These are phyloP conservation scores for Ptilodon capucinus DNA, from an alignment of 2,888 invertebrate species.

Conservation along the genomic window DNA sequence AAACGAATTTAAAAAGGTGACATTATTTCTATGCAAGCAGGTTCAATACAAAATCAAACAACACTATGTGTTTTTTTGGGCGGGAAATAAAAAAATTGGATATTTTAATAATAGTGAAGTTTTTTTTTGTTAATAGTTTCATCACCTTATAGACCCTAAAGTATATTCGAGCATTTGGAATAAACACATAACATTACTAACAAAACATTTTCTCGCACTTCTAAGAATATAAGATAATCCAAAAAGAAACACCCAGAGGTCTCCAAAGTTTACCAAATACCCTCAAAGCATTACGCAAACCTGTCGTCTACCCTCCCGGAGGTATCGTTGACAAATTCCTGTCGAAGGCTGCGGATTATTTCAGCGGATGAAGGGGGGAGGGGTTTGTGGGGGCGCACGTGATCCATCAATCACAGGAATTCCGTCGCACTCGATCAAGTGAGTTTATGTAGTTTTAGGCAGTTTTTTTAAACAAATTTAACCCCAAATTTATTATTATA, in stretches of 20 bases:
- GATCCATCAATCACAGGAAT: constrained; percentile 61
- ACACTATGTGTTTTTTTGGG: too few species aligned
- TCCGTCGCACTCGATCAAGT: constrained; percentile 26
- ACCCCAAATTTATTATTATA: too few species aligned
- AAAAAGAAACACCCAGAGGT: not conserved
- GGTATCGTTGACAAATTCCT: constrained; percentile 67
- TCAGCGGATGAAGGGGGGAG: constrained; percentile 17
- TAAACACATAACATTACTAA: not conserved
- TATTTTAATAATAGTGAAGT: too few species aligned
- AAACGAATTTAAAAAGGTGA: not conserved
- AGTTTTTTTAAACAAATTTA: not conserved
- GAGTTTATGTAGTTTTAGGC: constrained; percentile 9
- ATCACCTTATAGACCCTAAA: too few species aligned
- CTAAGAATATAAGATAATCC: not conserved
- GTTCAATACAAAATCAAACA: not conserved
- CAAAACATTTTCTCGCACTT: not conserved
- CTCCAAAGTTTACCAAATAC: constrained; percentile 2
- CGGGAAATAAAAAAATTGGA: too few species aligned
- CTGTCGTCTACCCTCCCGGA: constrained; percentile 34
- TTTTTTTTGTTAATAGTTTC: too few species aligned
- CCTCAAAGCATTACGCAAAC: constrained; percentile 24
- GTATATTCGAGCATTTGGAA: not conserved
- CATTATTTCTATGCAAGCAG: not conserved
- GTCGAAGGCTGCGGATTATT: constrained; percentile 55
- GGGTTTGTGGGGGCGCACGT: constrained; percentile 15